phyloP scores from a whole-genome alignment of 2,113 vertebrate species.

The Procavia capensis region DNA sequence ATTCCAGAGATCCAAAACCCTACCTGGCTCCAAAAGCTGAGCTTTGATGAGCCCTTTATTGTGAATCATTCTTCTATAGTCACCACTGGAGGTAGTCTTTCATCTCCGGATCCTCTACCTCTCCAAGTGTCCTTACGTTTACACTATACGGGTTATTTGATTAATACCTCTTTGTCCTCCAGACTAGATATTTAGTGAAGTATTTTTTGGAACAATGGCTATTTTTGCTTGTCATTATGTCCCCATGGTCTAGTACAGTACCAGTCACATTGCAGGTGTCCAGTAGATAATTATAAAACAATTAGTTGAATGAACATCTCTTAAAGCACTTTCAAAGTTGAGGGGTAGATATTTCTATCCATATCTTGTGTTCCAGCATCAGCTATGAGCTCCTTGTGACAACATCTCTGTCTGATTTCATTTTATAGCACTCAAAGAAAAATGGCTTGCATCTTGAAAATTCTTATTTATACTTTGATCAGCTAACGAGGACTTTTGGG shows the following conservation, averaged over 20 bases:
- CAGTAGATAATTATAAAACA: not conserved
- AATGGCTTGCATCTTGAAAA: not conserved
- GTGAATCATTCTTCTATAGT: not conserved
- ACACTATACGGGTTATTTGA: not conserved
- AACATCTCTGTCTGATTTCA: not conserved
- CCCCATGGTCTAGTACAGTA: not conserved
- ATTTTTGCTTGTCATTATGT: not conserved
- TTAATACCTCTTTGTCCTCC: not conserved
- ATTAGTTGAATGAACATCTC: not conserved
- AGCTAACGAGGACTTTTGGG: not conserved
- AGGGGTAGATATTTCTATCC: not conserved
- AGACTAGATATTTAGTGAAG: too few species aligned
- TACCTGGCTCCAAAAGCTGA: not conserved
- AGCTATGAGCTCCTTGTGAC: not conserved
- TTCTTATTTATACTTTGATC: not conserved
- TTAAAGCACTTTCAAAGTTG: not conserved
- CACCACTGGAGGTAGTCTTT: not conserved
- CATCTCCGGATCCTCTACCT: not conserved
- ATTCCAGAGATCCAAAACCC: not conserved
- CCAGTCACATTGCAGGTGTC: not conserved
- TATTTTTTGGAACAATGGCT: too few species aligned
- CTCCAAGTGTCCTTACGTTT: not conserved
- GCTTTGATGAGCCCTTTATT: not conserved
- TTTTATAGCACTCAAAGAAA: conserved; percentile 9
- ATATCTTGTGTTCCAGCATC: not conserved